Evolutionary conservation across 2,797 vertebrate species (phyloP), one percentile per base, ranked within the genome.

Genomic region (Anabacerthia variegaticeps): DNA sequence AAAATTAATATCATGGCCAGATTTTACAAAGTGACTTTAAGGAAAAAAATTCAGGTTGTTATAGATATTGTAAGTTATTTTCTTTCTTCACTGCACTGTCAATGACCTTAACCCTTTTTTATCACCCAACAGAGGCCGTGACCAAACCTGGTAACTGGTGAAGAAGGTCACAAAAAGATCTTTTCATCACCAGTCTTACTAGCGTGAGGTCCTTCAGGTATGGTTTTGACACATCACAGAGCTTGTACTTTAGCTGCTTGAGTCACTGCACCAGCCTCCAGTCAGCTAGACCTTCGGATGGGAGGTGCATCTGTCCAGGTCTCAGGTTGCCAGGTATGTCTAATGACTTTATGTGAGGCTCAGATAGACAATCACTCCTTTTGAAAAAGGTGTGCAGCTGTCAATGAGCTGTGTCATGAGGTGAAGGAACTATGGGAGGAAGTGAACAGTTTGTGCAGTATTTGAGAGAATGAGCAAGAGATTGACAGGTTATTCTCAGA

Each of bases 171-270:
- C 39, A n/a, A 62, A 61, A 36, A 49, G 4, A 21, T 30, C 7
- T 37, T 68, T 37, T n/a, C 32, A 49, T 49, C 5, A 2, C 19
- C 48, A 48, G 3, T 55, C 63, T 26, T 37, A 14, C 36, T n/a
- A n/a, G 24, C 51, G 24, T 21, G 12, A 51, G 28, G 10, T 52
- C n/a, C 56, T 17, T n/a, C 19, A 21, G 41, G 19, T 51, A 10
- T 44, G 37, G 11, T 39, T 59, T 66, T 39, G 28, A 52, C 13
- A 18, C 2, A 3, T 21, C 0, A 0, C 27, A n/a, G 37, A 58
- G 15, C 15, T 65, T 0, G 0, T 65, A 71, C 36, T n/a, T 36
- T 22, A 56, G 27, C 34, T 55, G 41, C 30, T 36, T 12, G 26
- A 43, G 66, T 43, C 32, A n/a, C 27, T 43, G 27, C 43, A 23